Base-by-base conservation (phyloP, 1,140 invertebrate genomes). In the Macrotrachela quadricornifera region DNA sequence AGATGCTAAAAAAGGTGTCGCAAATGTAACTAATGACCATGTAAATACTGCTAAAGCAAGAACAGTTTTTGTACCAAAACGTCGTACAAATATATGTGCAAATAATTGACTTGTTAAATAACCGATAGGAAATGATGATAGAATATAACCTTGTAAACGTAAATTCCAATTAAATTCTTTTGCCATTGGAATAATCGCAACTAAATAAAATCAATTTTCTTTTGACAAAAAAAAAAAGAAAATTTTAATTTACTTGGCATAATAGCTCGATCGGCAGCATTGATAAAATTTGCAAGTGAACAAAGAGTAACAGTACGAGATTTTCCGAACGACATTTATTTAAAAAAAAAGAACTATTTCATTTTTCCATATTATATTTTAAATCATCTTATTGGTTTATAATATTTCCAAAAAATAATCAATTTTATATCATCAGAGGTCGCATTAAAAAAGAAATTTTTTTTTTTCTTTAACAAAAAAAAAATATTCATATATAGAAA, bases 101-200 rank as follows among this genome's bases (percentile, higher is more conserved):
- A 30, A 40, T 49, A 79, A 77, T 71, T 81, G 80, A 73, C 79
- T 81, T 58, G 79, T 80, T 60, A 83, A 80, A 62, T 82, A 83
- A 42, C 81, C 81, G 57, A 81, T 77, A 15, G 80, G 78, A 72
- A 83, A 82, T 38, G 80, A 79, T 54, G 79, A 81, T 18, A 81
- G 68, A 49, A 83, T 79, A 79, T 79, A 82, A 55, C 81, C 81
- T 64, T 82, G 80, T 63, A 75, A 76, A 59, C 80, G 75, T 17
- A 83, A 63, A 58, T 71, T 76, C 80, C 80, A 82, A 41, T 78
- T 75, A 62, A 76, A 82, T 62, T 81, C 70, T 62, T 79, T 75
- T 1, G 77, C 76, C 80, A 83, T 82, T 1, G 74, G 78, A 38
- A 82, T 76, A 55, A 83, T 81, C 13, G 80, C 79, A 46, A 82